Base-by-base conservation (phyloP, 1,140 invertebrate genomes). In the Yoshiicerus persimilis region DNA sequence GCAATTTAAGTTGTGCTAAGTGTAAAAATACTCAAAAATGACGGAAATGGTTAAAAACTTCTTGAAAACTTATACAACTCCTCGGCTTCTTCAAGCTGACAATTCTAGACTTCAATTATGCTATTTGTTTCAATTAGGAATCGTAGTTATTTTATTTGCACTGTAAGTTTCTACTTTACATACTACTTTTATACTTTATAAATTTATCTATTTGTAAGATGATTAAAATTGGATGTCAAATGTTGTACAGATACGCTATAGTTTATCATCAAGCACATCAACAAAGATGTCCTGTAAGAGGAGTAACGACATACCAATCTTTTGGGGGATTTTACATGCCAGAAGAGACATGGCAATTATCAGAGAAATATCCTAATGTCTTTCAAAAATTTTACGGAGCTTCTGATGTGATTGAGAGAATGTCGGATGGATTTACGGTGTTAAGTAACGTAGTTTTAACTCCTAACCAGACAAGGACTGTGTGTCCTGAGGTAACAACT, bases 311-410 rank as follows among this genome's bases (percentile, higher is more conserved):
- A 27, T 86, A 86, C 39, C 88, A 88, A 41, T 83, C 88, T 0
- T 88, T 88, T 86, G 88, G 88, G n/a, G 88, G 88, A 62, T 88
- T 88, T 88, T 88, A 86, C n/a, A 88, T 88, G 88, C 88, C 88
- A 2, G 85, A 88, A 64, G 85, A 86, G 47, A 41, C 41, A 9
- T 30, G 32, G 77, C 11, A 27, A 9, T 20, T 88, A 5, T 41
- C 75, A 36, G 34, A 86, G 64, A 87, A 88, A 64, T 88, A 88
- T 84, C 88, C 88, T 38, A 86, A 62, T 27, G 34, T 88, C 16
- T 88, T 86, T 41, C 88, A 88, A 64, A 83, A 27, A 64, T 88
- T 88, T 66, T 88, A 85, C 41, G 86, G 88, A 39, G 88, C 88
- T 34, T 83, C 84, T 23, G 88, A 88, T 39, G 77, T 88, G 3